phyloP scores from a whole-genome alignment of 2,888 invertebrate genomes.

The Eulithis testata region DNA sequence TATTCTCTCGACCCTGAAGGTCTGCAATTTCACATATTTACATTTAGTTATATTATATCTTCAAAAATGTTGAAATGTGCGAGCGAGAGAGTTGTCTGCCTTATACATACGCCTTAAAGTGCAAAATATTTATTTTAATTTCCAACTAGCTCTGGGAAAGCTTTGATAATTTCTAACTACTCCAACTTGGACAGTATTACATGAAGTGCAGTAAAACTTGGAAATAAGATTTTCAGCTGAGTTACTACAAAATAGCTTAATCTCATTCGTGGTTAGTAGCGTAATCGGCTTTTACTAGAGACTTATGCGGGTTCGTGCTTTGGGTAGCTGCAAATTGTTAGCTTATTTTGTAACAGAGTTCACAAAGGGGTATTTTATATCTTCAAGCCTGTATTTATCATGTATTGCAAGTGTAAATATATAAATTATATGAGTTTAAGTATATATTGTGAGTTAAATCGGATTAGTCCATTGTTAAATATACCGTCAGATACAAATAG shows the following conservation, averaged over 20 bases:
- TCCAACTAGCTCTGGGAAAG: background rate
- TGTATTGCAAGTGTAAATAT: too few species aligned
- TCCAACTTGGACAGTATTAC: conserved; percentile 23
- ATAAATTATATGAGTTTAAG: too few species aligned
- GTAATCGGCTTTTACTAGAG: conserved; percentile 33
- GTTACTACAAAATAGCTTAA: conserved; percentile 25
- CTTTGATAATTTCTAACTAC: conserved; percentile 13
- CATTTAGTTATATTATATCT: too few species aligned
- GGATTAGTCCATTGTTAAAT: too few species aligned
- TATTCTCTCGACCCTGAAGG: too few species aligned
- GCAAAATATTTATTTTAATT: background rate
- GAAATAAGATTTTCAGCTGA: conserved; percentile 31
- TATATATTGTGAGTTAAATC: too few species aligned
- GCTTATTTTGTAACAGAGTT: conserved; percentile 2
- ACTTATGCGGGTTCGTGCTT: conserved; percentile 23
- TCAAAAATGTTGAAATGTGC: too few species aligned
- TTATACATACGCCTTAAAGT: too few species aligned
- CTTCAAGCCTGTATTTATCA: background rate
- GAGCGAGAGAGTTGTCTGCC: too few species aligned
- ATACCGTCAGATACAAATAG: conserved; percentile 27
- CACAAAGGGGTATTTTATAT: background rate
- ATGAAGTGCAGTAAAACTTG: conserved; percentile 18
- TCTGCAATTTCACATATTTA: too few species aligned
- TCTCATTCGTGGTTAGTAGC: conserved; percentile 28
- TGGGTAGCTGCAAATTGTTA: conserved; percentile 16